These are phyloP conservation scores for Bombus soroeensis DNA, from an alignment of 1,140 invertebrate species.

Conservation along the genomic window DNA sequence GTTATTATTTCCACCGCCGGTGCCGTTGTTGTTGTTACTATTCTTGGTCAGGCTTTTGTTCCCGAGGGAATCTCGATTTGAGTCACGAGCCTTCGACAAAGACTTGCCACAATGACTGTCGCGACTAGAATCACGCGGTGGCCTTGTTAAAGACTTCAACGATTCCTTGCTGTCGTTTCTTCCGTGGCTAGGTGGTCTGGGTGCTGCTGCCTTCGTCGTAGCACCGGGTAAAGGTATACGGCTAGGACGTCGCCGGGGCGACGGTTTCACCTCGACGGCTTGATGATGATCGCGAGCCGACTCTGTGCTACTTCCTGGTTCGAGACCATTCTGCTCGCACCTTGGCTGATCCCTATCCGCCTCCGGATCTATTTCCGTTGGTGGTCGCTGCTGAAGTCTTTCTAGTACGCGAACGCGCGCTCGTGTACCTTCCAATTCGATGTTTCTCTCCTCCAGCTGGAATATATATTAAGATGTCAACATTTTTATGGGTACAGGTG, in stretches of 20 bases:
- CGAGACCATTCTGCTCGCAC: constrained; percentile 82
- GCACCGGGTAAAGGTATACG: constrained; percentile 87
- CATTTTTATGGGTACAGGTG: not conserved
- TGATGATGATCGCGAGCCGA: constrained; percentile 85
- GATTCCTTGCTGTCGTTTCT: constrained; percentile 85
- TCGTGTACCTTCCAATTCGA: constrained; percentile 91
- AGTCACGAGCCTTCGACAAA: constrained; percentile 71
- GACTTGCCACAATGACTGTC: constrained; percentile 70
- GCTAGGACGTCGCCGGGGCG: constrained; percentile 85
- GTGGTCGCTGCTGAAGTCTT: constrained; percentile 76
- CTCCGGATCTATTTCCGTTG: constrained; percentile 75
- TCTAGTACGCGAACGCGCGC: constrained; percentile 89
- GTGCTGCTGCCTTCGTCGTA: constrained; percentile 77
- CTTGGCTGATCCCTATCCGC: constrained; percentile 79
- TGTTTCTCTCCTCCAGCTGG: constrained; percentile 91
- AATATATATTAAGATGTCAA: constrained; percentile 34
- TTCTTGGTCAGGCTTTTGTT: constrained; percentile 83
- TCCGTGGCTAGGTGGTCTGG: constrained; percentile 79
- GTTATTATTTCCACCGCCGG: constrained; percentile 66
- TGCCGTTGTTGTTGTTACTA: constrained; percentile 75
- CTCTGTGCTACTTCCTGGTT: constrained; percentile 85
- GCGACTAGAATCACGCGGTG: constrained; percentile 72
- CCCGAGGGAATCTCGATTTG: constrained; percentile 84
- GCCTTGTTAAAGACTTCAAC: constrained; percentile 80
- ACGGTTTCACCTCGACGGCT: constrained; percentile 78